phyloP scores from a whole-genome alignment of 2,113 vertebrate species.

The Pungitius pungitius region DNA sequence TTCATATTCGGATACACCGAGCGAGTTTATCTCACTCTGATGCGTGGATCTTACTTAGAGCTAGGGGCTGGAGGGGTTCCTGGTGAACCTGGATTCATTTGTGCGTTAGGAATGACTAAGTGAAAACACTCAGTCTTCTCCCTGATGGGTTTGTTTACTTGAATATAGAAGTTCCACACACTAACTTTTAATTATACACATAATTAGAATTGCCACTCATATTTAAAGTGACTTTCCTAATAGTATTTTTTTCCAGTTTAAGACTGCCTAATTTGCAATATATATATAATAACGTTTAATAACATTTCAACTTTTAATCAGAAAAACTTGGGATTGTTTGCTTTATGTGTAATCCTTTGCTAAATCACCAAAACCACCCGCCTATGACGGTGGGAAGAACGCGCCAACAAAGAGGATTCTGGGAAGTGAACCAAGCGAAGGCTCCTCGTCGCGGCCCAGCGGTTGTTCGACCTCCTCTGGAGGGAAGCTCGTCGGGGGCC shows the following conservation, averaged over 20 bases:
- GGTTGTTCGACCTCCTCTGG: constrained; percentile 43
- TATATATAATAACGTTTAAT: background rate
- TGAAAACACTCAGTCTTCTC: too few species aligned
- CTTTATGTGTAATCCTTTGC: constrained; percentile 13
- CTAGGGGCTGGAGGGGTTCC: background rate
- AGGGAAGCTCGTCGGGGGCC: constrained; percentile 14
- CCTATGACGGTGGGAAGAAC: background rate
- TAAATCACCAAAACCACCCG: background rate
- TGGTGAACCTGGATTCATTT: too few species aligned
- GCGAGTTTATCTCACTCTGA: background rate
- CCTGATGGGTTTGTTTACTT: too few species aligned
- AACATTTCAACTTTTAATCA: background rate
- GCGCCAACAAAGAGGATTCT: background rate
- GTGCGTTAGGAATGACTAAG: too few species aligned
- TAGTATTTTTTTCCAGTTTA: background rate
- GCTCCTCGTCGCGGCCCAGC: background rate
- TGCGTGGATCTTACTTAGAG: background rate
- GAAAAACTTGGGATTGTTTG: background rate
- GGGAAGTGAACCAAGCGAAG: constrained; percentile 14
- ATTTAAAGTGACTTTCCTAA: background rate
- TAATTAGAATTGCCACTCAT: background rate
- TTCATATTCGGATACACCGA: background rate
- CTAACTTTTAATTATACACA: background rate
- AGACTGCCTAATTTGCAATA: background rate
- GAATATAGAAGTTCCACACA: too few species aligned